These are phyloP conservation scores for Ciona savignyi DNA, from an alignment of 23 tunicate species.

Conservation along the genomic window DNA sequence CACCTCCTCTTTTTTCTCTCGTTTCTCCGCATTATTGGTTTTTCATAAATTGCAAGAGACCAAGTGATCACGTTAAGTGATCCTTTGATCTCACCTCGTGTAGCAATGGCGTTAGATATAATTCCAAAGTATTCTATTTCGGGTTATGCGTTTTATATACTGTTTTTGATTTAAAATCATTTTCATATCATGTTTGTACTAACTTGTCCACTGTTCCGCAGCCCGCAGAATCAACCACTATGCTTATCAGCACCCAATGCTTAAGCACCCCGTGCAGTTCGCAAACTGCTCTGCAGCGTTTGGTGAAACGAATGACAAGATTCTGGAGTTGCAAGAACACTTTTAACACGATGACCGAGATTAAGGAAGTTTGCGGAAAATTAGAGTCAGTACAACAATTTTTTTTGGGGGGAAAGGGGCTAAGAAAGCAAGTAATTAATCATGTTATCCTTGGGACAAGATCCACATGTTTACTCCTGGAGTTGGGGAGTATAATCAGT, in stretches of 20 bases:
- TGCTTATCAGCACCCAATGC: conserved; percentile 54
- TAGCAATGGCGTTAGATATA: too few species aligned
- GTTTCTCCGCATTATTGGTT: neutral
- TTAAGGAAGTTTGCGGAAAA: conserved; percentile 19
- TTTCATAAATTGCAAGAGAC: too few species aligned
- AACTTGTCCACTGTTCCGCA: conserved; percentile 6
- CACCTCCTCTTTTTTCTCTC: neutral
- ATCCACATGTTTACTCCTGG: too few species aligned
- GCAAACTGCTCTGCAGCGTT: conserved; percentile 32
- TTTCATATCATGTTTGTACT: too few species aligned
- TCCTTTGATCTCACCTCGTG: too few species aligned
- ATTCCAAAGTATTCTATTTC: too few species aligned
- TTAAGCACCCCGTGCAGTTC: conserved; percentile 35
- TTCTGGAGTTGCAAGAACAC: conserved; percentile 60
- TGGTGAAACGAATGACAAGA: conserved; percentile 72
- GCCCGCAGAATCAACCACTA: conserved; percentile 50
- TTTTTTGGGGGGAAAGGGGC: too few species aligned
- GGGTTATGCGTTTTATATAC: too few species aligned
- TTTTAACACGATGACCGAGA: conserved; percentile 26
- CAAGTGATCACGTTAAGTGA: neutral
- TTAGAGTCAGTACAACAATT: conserved; percentile 73
- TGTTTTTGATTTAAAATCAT: too few species aligned
- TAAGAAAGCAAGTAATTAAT: neutral
- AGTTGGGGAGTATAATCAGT: too few species aligned
- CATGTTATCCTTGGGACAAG: too few species aligned